phyloP scores from a whole-genome alignment of 2,113 vertebrate species.

The Vidua macroura region DNA sequence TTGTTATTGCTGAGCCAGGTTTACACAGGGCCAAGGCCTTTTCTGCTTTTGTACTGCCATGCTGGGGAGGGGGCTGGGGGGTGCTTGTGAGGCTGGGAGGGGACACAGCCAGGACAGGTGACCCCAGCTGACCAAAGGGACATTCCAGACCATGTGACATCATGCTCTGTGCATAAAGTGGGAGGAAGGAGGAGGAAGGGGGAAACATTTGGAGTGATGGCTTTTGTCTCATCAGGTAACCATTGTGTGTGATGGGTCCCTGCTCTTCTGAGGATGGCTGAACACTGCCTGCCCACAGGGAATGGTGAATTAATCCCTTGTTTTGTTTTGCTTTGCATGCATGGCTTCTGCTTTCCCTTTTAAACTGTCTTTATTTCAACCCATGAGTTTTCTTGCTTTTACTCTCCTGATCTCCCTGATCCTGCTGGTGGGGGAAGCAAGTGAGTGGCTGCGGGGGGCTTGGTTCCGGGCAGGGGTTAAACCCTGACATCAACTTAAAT shows the following conservation, averaged over 20 bases:
- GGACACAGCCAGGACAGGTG: background rate
- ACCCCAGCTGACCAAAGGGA: background rate
- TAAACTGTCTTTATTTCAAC: background rate
- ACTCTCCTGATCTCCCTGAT: background rate
- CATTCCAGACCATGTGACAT: background rate
- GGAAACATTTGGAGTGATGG: too few species aligned
- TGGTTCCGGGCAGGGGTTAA: background rate
- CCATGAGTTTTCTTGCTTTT: background rate
- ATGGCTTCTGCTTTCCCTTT: background rate
- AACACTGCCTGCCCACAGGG: background rate
- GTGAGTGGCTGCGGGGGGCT: background rate
- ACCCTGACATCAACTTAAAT: accelerated
- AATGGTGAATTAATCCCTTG: background rate
- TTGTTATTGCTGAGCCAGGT: background rate
- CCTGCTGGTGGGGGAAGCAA: too few species aligned
- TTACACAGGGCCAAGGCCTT: background rate
- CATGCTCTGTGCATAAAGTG: background rate
- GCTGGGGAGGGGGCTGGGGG: accelerated
- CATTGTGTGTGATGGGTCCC: accelerated
- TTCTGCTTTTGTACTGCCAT: background rate
- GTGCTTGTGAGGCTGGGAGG: accelerated
- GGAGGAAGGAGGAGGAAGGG: background rate
- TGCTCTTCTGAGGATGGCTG: background rate
- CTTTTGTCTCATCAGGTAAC: background rate
- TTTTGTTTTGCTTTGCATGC: background rate